Evolutionary conservation across 2,797 vertebrate species (phyloP), one percentile per base, ranked within the genome.

Genomic region (Diglossa cyanea): DNA sequence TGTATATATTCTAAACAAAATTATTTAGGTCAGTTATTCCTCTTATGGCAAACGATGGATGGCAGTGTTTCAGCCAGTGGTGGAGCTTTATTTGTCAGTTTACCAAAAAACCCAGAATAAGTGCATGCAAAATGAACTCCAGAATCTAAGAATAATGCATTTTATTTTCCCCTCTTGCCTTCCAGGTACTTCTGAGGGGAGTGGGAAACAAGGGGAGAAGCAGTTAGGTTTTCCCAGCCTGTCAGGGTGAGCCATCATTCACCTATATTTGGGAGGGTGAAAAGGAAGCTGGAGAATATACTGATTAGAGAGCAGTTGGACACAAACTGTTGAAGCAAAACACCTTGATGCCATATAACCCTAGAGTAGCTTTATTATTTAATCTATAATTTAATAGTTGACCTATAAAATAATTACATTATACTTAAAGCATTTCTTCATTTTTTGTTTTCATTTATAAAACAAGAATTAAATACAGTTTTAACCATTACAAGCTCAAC

Each of bases 351-450:
- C 85, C 87, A 90, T 94, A 95, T 94, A 97, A 97, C 96, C 96
- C 98, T 98, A 97, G 78, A 97, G 96, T 90, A 97, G 97, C 95
- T 98, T 98, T 98, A 98, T 98, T 98, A 97, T 98, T 98, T 97
- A 76, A 93, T 98, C 98, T 98, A 98, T 98, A 98, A 98, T 97
- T 98, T 98, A 98, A 96, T 97, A 98, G 96, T 96, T 97, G 77
- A 97, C 97, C 97, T 97, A 97, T 98, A 97, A 98, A 98, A 98
- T 98, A 98, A 98, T 98, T 97, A 98, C 96, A 97, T 97, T 98
- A 98, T 97, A 97, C 97, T 98, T 98, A 98, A 90, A 98, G 95
- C 94, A 98, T 97, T 98, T 98, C 97, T 98, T 97, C 83, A 77
- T 96, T 96, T 96, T 97, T 96, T 90, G 92, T 94, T 96, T 96